phyloP scores from a whole-genome alignment of 1,140 invertebrate species.

The Bombus picipes region DNA sequence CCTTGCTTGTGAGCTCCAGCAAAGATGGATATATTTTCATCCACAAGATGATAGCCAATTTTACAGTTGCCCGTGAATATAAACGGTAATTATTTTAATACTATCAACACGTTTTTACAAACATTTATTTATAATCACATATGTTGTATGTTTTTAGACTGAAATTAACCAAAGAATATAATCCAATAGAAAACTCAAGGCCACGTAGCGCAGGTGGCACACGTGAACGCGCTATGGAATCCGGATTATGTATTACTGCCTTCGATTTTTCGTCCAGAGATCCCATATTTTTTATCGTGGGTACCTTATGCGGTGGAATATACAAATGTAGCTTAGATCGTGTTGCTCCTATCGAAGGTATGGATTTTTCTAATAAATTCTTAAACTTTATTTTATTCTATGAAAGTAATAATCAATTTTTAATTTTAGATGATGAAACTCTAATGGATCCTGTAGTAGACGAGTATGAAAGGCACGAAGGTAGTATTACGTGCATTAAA shows the following conservation, averaged over 20 bases:
- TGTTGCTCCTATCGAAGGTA: constrained; percentile 72
- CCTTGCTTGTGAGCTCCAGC: constrained; percentile 74
- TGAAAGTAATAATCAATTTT: constrained; percentile 20
- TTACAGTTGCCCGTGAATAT: constrained; percentile 68
- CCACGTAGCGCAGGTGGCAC: constrained; percentile 77
- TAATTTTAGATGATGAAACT: constrained; percentile 69
- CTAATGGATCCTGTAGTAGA: constrained; percentile 79
- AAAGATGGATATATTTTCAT: constrained; percentile 78
- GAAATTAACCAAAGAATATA: constrained; percentile 79
- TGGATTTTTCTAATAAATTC: neutral
- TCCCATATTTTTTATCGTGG: constrained; percentile 76
- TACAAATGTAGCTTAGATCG: constrained; percentile 78
- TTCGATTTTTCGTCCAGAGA: constrained; percentile 78
- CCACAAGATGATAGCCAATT: constrained; percentile 76
- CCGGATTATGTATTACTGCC: constrained; percentile 78
- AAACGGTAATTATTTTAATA: constrained; percentile 66
- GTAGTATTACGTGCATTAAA: constrained; percentile 77
- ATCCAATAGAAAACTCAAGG: constrained; percentile 77
- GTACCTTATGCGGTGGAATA: constrained; percentile 79
- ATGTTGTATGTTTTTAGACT: constrained; percentile 64
- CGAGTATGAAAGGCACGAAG: constrained; percentile 78
- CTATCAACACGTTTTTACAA: neutral
- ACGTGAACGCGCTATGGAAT: constrained; percentile 76
- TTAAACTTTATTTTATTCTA: neutral
- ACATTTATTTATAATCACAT: neutral